These are phyloP conservation scores for Pseudochirops corinnae DNA, from an alignment of 2,797 vertebrate genomes.

Conservation along the genomic window DNA sequence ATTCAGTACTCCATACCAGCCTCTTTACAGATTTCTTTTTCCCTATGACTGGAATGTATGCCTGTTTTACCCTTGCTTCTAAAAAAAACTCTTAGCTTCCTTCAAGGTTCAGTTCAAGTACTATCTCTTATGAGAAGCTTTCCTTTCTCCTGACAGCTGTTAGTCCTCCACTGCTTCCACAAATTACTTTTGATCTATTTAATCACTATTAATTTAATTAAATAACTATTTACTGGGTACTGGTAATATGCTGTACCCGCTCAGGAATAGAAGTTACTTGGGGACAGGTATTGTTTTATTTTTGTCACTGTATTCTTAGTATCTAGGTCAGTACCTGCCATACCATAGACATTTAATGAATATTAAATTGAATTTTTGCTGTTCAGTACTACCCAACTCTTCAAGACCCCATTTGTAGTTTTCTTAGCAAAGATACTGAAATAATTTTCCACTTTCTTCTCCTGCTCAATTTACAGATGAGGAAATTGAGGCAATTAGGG, in stretches of 20 bases:
- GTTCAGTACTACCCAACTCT: background rate
- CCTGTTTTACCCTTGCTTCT: background rate
- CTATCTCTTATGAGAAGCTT: background rate
- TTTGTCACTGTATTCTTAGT: background rate
- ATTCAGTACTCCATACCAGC: background rate
- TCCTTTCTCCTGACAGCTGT: background rate
- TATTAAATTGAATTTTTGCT: background rate
- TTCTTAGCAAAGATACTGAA: background rate
- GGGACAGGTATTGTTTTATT: background rate
- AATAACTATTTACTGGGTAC: background rate
- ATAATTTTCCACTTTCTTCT: background rate
- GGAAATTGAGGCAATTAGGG: background rate
- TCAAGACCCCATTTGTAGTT: background rate
- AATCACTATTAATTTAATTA: no score
- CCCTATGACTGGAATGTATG: background rate
- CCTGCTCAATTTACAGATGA: background rate
- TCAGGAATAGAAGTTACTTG: background rate
- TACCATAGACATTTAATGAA: background rate
- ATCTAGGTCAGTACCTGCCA: no score
- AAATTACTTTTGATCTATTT: background rate
- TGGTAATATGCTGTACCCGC: background rate
- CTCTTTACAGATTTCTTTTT: background rate
- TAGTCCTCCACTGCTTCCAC: background rate
- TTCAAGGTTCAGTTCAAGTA: background rate
- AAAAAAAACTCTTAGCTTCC: background rate